Evolutionary conservation across 2,797 vertebrate species (phyloP), one percentile per base, ranked within the genome.

Genomic region (Yasuhikotakia modesta): DNA sequence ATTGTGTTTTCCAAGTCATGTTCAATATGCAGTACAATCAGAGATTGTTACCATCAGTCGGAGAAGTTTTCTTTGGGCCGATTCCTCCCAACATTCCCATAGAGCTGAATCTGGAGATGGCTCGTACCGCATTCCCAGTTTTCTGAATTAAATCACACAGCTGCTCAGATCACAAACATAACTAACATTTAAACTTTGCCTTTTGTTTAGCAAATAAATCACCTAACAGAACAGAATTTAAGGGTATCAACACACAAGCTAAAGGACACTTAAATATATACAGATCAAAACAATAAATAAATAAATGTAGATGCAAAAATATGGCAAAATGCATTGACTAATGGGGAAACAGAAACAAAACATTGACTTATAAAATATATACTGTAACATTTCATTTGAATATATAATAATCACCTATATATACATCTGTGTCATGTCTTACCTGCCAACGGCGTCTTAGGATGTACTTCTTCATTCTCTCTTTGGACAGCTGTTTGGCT

Each of bases 391-490:
- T 35, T 5, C 5, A 35, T 7, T 35, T 2, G 5, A 35, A 35
- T 35, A 7, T 35, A 35, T 35, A 35, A 35, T 35, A 35, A 35
- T n/a, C n/a, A 35, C 35, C 1, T 6, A 2, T 35, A 35, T 6
- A 35, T 5, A 35, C 4, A 2, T 32, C 32, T 32, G 32, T 35
- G 5, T 35, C 35, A 27, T 16, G 46, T 50, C 83, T 92, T 93
- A 99, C 97, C 97, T 99, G 97, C 97, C 97, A 99, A 89, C 99
- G 96, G 85, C 97, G 95, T 88, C 96, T 95, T 75, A 98, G 92
- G 92, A 99, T 97, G 74, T 99, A 99, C 87, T 97, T 99, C 91
- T 98, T 99, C 97, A 99, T 99, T 79, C 97, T 94, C 79, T 99
- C 97, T 87, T 99, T 99, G 84, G 96, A 98, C 48, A 99, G 94